Evolutionary conservation across 37 sponge, comb jelly and placozoan species (phyloP), one percentile per base, ranked within the genome.

Genomic region (Trichoplax adhaerens): DNA sequence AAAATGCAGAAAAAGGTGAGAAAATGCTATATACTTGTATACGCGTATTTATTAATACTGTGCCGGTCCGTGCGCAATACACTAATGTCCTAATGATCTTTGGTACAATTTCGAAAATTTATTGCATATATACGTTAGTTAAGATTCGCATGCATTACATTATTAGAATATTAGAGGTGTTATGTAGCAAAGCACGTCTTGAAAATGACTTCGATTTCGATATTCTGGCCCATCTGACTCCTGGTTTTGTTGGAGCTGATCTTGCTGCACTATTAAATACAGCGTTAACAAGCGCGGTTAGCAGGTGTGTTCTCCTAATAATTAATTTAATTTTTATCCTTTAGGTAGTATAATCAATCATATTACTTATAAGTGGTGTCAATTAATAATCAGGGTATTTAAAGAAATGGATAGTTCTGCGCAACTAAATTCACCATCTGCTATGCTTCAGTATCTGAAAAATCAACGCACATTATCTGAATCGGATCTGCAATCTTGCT

Each of bases 221-320:
- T 57, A 52, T 58, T 55, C 7, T 95, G 3, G 83, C 97, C 47
- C 85, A 85, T 49, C 78, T 58, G 2, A 83, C 86, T 3, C 97
- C 97, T 46, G 97, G 97, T 6, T 88, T 77, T 76, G 97, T 91
- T 10, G 85, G 87, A 0, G 94, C 89, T 52, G 94, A 93, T 72
- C 87, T 93, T 48, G 68, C 61, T n/a, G 72, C 89, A n/a, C 77
- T 93, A 56, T 72, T 74, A 8, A 58, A 64, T 72, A 60, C 10
- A 60, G 12, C 62, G 12, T 60, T 60, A 60, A 60, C 12, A 60
- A 10, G 10, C 12, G 10, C 12, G 62, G 10, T 60, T 60, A 12
- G 62, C 62, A 60, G 10, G 10, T 10, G 62, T 60, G 12, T 60
- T 12, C 12, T 12, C 12, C 62, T 12, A 60, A 10, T 60, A 60